phyloP scores from a whole-genome alignment of 2,888 invertebrate genomes.

The Cryptus armator region DNA sequence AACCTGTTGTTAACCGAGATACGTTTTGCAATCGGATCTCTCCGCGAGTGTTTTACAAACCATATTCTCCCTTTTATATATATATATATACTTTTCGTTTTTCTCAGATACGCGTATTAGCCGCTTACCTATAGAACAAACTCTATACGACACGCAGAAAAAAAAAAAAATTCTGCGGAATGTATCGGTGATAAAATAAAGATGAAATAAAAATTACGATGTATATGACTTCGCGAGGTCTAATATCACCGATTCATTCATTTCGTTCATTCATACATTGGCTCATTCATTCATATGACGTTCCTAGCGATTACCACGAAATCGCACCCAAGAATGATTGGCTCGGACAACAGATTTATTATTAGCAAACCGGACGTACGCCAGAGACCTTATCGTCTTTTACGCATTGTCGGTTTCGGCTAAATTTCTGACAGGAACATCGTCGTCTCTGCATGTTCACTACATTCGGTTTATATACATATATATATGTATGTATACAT shows the following conservation, averaged over 20 bases:
- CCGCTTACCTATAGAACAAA: too few species aligned
- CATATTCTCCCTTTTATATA: not conserved
- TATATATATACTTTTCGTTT: not conserved
- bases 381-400: slow-evolving; percentile 55
- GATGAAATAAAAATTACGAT: not conserved
- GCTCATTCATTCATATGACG: slow-evolving; percentile 34
- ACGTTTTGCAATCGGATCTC: slow-evolving; percentile 55
- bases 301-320: slow-evolving; percentile 44
- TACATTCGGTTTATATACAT: slow-evolving; percentile 4
- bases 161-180: not conserved
- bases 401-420: slow-evolving; percentile 57
- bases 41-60: slow-evolving; percentile 47
- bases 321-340: slow-evolving; percentile 32
- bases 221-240: not conserved
- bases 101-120: too few species aligned
- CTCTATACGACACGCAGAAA: too few species aligned
- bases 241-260: not conserved
- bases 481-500: not conserved
- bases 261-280: slow-evolving; percentile 16
- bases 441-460: slow-evolving; percentile 7
- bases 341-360: slow-evolving; percentile 48
- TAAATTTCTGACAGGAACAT: slow-evolving; percentile 53
- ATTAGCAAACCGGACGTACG: slow-evolving; percentile 61
- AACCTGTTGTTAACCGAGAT: slow-evolving; percentile 58
- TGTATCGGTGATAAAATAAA: not conserved